These are phyloP conservation scores for Ips typographus DNA, from an alignment of 1,140 invertebrate genomes.

Conservation along the genomic window DNA sequence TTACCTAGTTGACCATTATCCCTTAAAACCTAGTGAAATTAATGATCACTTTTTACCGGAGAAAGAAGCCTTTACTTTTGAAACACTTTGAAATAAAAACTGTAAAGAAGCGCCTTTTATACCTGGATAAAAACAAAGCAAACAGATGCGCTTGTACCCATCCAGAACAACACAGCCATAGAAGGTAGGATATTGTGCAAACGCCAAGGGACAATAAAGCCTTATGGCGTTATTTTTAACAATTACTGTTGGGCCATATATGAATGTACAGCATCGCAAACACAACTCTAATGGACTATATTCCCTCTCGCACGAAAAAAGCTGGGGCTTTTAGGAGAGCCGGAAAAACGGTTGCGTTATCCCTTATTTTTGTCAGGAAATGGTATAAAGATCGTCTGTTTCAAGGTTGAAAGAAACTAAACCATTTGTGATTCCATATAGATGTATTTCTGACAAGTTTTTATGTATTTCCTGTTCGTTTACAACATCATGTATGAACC, in stretches of 20 bases:
- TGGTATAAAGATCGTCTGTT: conserved; percentile 5
- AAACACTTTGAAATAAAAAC: no score
- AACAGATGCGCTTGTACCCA: no score
- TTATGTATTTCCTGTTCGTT: no score
- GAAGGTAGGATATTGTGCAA: background rate
- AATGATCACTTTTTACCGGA: no score
- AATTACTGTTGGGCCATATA: conserved; percentile 1
- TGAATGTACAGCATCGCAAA: conserved; percentile 9
- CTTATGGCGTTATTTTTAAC: conserved; percentile 9
- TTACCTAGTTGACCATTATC: no score
- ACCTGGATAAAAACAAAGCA: no score
- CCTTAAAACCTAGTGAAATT: no score
- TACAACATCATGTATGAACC: no score
- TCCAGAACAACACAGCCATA: background rate
- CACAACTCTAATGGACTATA: conserved; percentile 9
- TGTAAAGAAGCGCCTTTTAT: no score
- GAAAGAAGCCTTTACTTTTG: no score
- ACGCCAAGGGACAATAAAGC: conserved; percentile 1
- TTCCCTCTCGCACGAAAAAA: conserved; percentile 4
- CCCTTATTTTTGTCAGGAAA: conserved; percentile 7
- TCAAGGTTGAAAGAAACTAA: background rate
- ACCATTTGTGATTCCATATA: background rate
- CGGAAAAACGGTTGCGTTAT: background rate
- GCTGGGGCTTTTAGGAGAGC: conserved; percentile 7
- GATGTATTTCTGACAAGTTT: no score